These are phyloP conservation scores for Eupithecia pulchellata DNA, from an alignment of 2,888 invertebrate species.

Conservation along the genomic window DNA sequence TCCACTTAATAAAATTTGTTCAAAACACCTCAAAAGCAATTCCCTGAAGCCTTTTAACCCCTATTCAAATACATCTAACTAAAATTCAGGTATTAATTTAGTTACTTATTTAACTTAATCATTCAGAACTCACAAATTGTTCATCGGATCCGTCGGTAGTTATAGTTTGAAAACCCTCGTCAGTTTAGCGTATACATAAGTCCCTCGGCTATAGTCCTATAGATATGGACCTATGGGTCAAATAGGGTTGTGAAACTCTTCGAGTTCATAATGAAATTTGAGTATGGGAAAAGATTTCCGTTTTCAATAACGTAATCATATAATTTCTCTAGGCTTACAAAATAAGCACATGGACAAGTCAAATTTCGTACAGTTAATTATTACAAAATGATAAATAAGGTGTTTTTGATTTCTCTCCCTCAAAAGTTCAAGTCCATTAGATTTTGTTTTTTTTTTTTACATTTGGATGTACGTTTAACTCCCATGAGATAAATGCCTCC, in stretches of 20 bases:
- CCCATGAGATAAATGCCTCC: no score
- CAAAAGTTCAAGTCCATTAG: no score
- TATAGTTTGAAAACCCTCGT: constrained; percentile 23
- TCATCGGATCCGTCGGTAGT: constrained; percentile 17
- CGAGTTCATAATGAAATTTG: no score
- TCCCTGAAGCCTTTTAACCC: neutral
- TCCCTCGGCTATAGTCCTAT: constrained; percentile 24
- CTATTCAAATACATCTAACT: constrained; percentile 1
- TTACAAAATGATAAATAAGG: no score
- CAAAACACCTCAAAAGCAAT: neutral
- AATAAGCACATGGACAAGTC: no score
- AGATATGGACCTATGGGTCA: constrained; percentile 14
- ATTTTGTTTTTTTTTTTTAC: no score
- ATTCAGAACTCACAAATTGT: constrained; percentile 25
- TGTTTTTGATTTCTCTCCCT: no score
- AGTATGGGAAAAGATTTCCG: no score
- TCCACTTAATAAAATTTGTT: neutral
- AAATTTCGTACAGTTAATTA: no score
- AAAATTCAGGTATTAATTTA: constrained; percentile 12
- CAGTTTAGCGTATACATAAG: constrained; percentile 19
- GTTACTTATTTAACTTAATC: constrained; percentile 16
- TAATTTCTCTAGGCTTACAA: no score
- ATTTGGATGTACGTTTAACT: no score
- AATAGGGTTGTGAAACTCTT: constrained; percentile 1
- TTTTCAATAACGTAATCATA: no score